phyloP scores from a whole-genome alignment of 2,797 vertebrate species.

The Scolopax rusticola region DNA sequence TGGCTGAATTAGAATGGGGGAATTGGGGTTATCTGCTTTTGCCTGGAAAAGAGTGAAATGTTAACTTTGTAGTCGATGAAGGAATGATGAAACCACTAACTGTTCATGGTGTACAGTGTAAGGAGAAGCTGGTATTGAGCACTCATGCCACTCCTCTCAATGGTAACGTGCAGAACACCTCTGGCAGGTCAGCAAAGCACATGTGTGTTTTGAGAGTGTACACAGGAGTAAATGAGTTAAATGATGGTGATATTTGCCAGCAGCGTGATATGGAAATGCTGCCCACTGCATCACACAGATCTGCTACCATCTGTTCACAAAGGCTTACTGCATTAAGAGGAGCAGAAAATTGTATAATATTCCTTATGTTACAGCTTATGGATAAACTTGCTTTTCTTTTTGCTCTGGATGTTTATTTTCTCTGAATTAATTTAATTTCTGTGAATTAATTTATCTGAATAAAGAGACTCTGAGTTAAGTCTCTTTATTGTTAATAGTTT shows the following conservation, averaged over 20 bases:
- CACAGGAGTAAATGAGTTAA: not conserved
- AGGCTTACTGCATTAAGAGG: not conserved
- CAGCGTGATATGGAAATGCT: slow-evolving; percentile 43
- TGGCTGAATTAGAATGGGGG: not conserved
- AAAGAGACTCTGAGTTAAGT: not conserved
- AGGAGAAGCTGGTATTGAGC: not conserved
- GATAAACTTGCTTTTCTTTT: not conserved
- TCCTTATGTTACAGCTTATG: not conserved
- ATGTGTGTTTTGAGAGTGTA: not conserved
- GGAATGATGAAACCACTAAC: not conserved
- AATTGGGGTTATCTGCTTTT: not conserved
- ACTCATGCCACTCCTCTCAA: too few species aligned
- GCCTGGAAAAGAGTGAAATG: not conserved
- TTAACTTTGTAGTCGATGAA: fast-evolving
- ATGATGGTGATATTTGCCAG: slow-evolving; percentile 19
- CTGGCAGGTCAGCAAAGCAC: not conserved
- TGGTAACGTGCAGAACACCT: not conserved
- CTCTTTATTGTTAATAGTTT: not conserved
- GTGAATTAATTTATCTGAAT: not conserved
- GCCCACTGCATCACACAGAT: slow-evolving; percentile 50
- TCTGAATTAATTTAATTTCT: not conserved
- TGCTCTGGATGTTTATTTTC: not conserved
- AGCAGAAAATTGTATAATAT: not conserved
- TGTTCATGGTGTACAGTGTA: fast-evolving
- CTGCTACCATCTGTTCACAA: slow-evolving; percentile 59